Evolutionary conservation across 2,888 invertebrate genomes (phyloP).

Genomic region (Lithophane ornitopus): DNA sequence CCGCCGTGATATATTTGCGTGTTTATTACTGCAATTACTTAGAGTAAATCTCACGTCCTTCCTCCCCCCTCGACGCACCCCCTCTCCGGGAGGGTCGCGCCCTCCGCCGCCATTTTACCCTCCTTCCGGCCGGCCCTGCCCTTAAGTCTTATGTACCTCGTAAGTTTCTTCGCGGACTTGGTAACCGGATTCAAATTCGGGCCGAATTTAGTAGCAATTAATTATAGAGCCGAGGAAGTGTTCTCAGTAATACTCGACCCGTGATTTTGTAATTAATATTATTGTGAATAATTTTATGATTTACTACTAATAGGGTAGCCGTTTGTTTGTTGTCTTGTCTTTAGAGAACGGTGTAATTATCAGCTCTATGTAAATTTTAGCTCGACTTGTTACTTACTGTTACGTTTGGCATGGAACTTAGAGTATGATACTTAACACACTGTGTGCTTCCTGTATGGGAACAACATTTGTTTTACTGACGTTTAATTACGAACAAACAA

Average conservation of each 20-base stretch:
- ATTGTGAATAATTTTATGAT: constrained; percentile 82
- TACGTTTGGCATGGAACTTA: constrained; percentile 15
- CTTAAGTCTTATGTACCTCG: constrained; percentile 91
- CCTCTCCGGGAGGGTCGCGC: constrained; percentile 85
- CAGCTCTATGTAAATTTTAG: constrained; percentile 39
- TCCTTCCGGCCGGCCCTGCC: constrained; percentile 90
- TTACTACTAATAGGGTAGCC: constrained; percentile 74
- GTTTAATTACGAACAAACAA: constrained; percentile 1
- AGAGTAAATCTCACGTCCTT: constrained; percentile 91
- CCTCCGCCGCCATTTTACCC: constrained; percentile 88
- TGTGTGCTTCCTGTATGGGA: background rate
- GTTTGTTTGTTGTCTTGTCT: constrained; percentile 59
- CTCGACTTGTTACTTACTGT: constrained; percentile 29
- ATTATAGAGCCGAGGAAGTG: constrained; percentile 88
- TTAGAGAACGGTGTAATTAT: constrained; percentile 46
- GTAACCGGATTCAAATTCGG: constrained; percentile 90
- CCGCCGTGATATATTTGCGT: constrained; percentile 90
- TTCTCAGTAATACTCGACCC: constrained; percentile 83
- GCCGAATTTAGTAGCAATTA: constrained; percentile 91
- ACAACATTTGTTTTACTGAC: background rate
- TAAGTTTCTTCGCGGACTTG: constrained; percentile 90
- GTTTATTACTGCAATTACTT: constrained; percentile 91
- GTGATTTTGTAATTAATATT: constrained; percentile 86
- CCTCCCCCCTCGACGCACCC: constrained; percentile 82
- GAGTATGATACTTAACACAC: constrained; percentile 17